phyloP scores from a whole-genome alignment of 2,797 vertebrate genomes.

The Acanthiza pusilla region DNA sequence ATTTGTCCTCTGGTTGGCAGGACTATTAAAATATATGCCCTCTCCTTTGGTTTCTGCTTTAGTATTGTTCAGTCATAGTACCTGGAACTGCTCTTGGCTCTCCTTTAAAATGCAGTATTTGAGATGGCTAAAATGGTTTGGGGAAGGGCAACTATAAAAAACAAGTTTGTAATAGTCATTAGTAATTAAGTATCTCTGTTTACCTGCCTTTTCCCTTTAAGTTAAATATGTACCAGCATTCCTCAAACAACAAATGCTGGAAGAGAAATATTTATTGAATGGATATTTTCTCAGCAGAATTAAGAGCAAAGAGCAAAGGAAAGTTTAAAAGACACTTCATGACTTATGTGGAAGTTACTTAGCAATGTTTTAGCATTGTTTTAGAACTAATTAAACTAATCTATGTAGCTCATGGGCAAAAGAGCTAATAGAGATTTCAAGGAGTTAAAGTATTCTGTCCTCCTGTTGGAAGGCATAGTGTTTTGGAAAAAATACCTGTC shows the following conservation, averaged over 20 bases:
- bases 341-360: neutral
- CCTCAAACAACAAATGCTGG: neutral
- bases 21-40: neutral
- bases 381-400: neutral
- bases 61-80: neutral
- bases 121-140: neutral
- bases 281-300: neutral
- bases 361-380: neutral
- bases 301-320: neutral
- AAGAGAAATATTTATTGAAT: neutral
- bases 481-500: neutral
- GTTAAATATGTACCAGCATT: neutral
- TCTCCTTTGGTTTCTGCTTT: neutral
- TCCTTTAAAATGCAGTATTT: neutral
- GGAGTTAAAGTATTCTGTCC: neutral
- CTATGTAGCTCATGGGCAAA: neutral
- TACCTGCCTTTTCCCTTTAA: neutral
- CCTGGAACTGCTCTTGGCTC: neutral
- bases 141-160: neutral
- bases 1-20: neutral
- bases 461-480: rapidly evolving
- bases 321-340: neutral
- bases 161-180: neutral
- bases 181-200: neutral
- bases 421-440: neutral